These are phyloP conservation scores for Sarcoramphus papa DNA, from an alignment of 2,797 vertebrate genomes.

Conservation along the genomic window DNA sequence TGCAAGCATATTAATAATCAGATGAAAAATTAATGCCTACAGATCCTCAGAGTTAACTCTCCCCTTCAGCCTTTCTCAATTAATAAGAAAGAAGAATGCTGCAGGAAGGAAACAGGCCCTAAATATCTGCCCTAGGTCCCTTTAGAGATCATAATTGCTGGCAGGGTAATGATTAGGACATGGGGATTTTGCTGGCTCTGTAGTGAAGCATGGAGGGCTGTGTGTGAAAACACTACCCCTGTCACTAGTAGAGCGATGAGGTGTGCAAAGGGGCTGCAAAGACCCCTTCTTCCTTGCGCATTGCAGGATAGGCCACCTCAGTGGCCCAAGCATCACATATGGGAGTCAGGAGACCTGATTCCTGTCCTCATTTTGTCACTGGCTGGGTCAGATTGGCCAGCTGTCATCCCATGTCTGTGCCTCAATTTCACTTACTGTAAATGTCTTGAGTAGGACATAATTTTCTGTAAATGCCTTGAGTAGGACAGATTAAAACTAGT, in stretches of 20 bases:
- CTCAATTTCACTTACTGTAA: background rate
- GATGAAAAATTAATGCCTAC: slow-evolving; percentile 20
- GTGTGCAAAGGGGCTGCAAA: background rate
- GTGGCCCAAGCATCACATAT: too few species aligned
- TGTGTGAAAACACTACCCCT: background rate
- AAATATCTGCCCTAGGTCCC: background rate
- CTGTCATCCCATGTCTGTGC: background rate
- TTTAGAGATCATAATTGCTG: background rate
- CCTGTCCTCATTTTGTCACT: background rate
- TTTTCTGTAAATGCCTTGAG: background rate
- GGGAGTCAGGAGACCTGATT: background rate
- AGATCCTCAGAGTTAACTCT: background rate
- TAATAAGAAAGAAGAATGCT: background rate
- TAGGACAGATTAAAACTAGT: background rate
- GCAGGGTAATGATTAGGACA: background rate
- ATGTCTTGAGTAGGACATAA: background rate
- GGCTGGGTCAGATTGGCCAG: background rate
- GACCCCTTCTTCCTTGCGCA: background rate
- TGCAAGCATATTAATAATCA: slow-evolving; percentile 28
- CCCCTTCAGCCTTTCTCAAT: background rate
- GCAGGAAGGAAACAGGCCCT: background rate
- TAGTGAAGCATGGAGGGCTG: background rate
- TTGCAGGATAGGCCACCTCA: too few species aligned
- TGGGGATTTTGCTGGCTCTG: background rate
- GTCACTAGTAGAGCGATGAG: background rate